Percentiles rank a stretch among this genome's conserved stretches.
Evolutionary conservation across 2,797 vertebrate genomes (phyloP).

Genomic region (Triplophysa bombifrons): DNA sequence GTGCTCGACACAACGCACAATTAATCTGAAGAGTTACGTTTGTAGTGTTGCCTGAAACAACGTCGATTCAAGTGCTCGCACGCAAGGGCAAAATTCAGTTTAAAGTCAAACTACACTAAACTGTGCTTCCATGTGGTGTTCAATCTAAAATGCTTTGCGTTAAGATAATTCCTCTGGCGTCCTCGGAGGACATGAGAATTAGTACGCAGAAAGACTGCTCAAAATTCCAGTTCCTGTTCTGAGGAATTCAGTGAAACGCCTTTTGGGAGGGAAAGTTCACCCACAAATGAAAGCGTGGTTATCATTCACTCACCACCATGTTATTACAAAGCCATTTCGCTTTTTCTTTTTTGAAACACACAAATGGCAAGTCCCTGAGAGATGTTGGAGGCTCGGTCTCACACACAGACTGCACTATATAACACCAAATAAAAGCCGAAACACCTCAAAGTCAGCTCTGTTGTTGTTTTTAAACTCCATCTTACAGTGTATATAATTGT

Average conservation of each 20-base stretch:
- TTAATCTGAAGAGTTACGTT: slow-evolving; percentile 1
- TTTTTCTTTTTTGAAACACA: no score
- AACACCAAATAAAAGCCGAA: slow-evolving; percentile 50
- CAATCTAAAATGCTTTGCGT: background rate
- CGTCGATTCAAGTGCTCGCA: background rate
- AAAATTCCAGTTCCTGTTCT: no score
- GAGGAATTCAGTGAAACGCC: background rate
- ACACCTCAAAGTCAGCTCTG: slow-evolving; percentile 26
- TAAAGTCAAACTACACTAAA: background rate
- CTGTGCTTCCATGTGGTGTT: background rate
- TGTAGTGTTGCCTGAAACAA: slow-evolving; percentile 46
- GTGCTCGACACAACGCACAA: background rate
- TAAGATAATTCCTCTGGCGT: background rate
- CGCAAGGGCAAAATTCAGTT: background rate
- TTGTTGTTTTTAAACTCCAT: slow-evolving; percentile 30
- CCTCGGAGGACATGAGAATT: no score
- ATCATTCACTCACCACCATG: no score
- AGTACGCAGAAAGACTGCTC: no score
- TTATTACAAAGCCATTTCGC: no score
- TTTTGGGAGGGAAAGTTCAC: background rate
- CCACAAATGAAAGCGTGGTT: background rate
- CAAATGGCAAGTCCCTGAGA: slow-evolving; percentile 57
- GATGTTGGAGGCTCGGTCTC: slow-evolving; percentile 56
- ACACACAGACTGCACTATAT: slow-evolving; percentile 26
- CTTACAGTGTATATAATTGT: slow-evolving; percentile 48